Evolutionary conservation across 2,113 vertebrate genomes (phyloP).

Genomic region (Nannobrachium achirus): DNA sequence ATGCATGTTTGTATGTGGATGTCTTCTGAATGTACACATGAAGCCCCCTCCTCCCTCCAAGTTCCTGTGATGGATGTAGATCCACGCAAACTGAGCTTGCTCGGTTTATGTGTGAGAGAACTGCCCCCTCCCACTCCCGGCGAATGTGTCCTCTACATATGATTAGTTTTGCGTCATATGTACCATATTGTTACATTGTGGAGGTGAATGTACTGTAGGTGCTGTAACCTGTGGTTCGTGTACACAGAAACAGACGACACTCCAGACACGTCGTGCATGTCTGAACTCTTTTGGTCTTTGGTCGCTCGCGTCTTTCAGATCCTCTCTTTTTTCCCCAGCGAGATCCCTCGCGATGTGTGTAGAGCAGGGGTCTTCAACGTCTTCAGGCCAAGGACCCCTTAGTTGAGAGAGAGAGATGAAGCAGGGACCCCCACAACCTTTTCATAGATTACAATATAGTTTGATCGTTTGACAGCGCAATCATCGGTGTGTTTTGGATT

Average conservation of each 20-base stretch:
- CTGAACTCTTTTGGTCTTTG: slow-evolving; percentile 1
- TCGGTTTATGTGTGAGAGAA: slow-evolving; percentile 56
- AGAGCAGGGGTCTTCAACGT: too few relatives aligned
- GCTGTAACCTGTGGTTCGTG: slow-evolving; percentile 20
- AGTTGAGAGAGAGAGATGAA: too few relatives aligned
- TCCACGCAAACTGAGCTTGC: slow-evolving; percentile 52
- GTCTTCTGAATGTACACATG: slow-evolving; percentile 60
- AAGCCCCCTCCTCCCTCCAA: slow-evolving; percentile 13
- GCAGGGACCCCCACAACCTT: too few relatives aligned
- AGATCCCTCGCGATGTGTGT: too few relatives aligned
- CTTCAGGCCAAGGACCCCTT: too few relatives aligned
- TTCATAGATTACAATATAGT: too few relatives aligned
- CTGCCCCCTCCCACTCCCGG: background rate
- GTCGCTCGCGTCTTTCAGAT: slow-evolving; percentile 10
- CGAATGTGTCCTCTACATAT: slow-evolving; percentile 54
- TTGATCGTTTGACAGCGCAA: too few relatives aligned
- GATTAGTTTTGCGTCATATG: slow-evolving; percentile 66
- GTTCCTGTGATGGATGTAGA: slow-evolving; percentile 48
- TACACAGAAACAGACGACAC: slow-evolving; percentile 14
- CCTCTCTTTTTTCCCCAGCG: background rate
- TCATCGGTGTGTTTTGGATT: too few relatives aligned
- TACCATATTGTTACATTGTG: slow-evolving; percentile 37
- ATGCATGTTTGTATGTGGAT: slow-evolving; percentile 72
- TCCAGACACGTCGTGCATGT: slow-evolving; percentile 44
- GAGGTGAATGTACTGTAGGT: slow-evolving; percentile 13